These are phyloP conservation scores for Dendrolimus kikuchii DNA, from an alignment of 1,140 invertebrate species.

Conservation along the genomic window DNA sequence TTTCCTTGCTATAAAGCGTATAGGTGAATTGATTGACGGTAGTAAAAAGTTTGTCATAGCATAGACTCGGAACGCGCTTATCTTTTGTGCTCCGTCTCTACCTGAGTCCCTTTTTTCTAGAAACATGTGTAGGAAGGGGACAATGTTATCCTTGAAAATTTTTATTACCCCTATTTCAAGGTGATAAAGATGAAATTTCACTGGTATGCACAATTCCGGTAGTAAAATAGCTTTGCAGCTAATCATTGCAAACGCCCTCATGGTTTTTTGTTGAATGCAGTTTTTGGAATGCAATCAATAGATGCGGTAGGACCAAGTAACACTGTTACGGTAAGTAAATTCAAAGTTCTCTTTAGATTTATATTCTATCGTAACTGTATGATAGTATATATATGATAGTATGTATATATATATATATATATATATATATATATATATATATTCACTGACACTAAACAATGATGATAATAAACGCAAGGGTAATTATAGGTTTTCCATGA, in stretches of 20 bases:
- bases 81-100: constrained; percentile 61
- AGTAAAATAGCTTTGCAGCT: constrained; percentile 5
- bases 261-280: constrained; percentile 12
- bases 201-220: constrained; percentile 5
- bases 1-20: constrained; percentile 5
- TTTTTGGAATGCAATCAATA: constrained; percentile 19
- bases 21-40: constrained; percentile 5
- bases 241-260: constrained; percentile 15
- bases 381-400: no score
- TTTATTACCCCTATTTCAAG: constrained; percentile 11
- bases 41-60: constrained; percentile 12
- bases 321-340: not conserved
- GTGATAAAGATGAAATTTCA: constrained; percentile 18
- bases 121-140: constrained; percentile 23
- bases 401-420: no score
- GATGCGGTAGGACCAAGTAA: constrained; percentile 9
- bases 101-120: constrained; percentile 61
- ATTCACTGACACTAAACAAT: no score
- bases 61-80: constrained; percentile 33
- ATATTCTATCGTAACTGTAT: no score
- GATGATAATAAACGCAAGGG: no score
- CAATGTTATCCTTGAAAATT: constrained; percentile 5
- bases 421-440: no score
- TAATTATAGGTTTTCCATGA: no score
- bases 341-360: no score